Evolutionary conservation across 2,113 vertebrate species (phyloP).

Genomic region (Butorides virescens): DNA sequence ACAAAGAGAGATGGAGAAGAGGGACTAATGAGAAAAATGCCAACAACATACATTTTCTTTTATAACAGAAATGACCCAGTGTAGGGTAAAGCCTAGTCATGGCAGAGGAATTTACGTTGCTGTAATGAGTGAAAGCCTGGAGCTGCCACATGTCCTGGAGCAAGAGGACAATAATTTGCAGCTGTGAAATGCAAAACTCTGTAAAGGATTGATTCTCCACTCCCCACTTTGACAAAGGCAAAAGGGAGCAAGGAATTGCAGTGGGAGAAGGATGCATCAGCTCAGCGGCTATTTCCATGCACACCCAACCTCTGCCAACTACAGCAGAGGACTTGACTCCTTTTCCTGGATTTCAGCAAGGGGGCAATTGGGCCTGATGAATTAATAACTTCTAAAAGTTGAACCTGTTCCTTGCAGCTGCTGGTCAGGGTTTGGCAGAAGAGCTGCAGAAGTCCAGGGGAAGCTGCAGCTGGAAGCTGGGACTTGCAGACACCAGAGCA

Average conservation of each 20-base stretch:
- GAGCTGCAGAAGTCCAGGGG: neutral
- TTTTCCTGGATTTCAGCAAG: neutral
- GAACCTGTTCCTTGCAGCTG: fast-evolving
- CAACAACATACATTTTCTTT: neutral
- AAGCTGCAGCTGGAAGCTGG: neutral
- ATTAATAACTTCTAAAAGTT: neutral
- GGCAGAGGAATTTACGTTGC: neutral
- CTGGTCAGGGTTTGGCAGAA: neutral
- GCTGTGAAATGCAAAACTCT: neutral
- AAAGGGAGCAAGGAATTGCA: neutral
- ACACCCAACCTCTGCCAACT: neutral
- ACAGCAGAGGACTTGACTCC: neutral
- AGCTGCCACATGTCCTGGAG: neutral
- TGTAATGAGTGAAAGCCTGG: neutral
- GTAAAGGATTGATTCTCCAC: neutral
- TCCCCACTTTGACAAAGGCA: neutral
- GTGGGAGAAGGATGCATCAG: neutral
- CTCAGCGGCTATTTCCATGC: neutral
- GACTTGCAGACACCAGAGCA: neutral
- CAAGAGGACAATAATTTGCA: neutral
- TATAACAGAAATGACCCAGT: neutral
- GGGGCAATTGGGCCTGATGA: neutral
- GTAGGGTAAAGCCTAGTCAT: neutral
- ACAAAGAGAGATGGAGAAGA: neutral
- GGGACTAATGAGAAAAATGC: neutral